phyloP scores from a whole-genome alignment of 2,888 invertebrate genomes.

The Caenorhabditis drosophilae region DNA sequence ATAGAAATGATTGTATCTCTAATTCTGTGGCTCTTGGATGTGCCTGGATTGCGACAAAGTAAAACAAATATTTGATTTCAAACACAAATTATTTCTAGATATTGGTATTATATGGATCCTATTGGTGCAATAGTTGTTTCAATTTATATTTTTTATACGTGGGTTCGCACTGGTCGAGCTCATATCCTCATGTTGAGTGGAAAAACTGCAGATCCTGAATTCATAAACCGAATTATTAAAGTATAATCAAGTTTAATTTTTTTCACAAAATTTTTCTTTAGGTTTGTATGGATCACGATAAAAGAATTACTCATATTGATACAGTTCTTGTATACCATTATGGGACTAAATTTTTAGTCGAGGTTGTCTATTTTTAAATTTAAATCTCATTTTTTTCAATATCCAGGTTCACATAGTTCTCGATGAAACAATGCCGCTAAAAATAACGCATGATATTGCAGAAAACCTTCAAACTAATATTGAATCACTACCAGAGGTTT shows the following conservation, averaged over 20 bases:
- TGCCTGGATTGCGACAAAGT: conserved; percentile 61
- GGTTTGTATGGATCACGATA: conserved; percentile 68
- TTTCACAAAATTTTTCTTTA: too few relatives aligned
- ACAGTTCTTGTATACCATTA: conserved; percentile 73
- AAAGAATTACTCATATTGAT: conserved; percentile 69
- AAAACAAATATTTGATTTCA: not conserved
- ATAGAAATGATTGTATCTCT: conserved; percentile 72
- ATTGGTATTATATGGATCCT: conserved; percentile 71
- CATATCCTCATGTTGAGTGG: conserved; percentile 66
- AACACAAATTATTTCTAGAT: conserved; percentile 1
- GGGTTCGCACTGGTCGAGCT: conserved; percentile 70
- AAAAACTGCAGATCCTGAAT: conserved; percentile 64
- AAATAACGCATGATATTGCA: conserved; percentile 71
- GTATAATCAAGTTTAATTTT: too few relatives aligned
- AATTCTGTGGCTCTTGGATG: conserved; percentile 72
- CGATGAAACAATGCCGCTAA: conserved; percentile 70
- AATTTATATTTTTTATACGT: conserved; percentile 71
- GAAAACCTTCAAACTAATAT: conserved; percentile 72
- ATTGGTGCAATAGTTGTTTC: conserved; percentile 72
- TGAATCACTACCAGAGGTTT: conserved; percentile 70
- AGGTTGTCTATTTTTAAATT: conserved; percentile 52
- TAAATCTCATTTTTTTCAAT: not conserved
- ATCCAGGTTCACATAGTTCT: conserved; percentile 70
- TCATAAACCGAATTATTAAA: conserved; percentile 69
- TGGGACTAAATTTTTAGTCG: conserved; percentile 71